These are phyloP conservation scores for Theropithecus gelada DNA, from an alignment of 2,113 vertebrate species.

Conservation along the genomic window DNA sequence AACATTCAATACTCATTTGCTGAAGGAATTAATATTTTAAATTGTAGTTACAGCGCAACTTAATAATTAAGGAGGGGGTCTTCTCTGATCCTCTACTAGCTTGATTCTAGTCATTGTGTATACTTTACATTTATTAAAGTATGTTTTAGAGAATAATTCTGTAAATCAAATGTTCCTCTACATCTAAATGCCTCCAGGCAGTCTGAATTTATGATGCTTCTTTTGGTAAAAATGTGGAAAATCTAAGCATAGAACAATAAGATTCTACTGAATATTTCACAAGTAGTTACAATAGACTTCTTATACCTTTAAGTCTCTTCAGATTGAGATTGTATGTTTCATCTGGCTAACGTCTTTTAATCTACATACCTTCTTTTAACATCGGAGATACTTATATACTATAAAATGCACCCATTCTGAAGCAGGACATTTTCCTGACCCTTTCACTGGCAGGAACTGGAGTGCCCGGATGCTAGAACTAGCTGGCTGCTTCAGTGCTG, in stretches of 20 bases:
- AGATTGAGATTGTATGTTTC: background rate
- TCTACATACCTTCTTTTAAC: background rate
- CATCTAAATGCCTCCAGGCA: background rate
- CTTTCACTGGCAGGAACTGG: too few relatives aligned
- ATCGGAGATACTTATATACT: background rate
- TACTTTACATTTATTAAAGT: background rate
- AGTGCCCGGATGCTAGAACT: too few relatives aligned
- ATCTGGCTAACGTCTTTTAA: background rate
- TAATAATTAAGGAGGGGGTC: background rate
- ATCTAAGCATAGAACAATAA: background rate
- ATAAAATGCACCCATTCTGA: background rate
- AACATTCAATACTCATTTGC: background rate
- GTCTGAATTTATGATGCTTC: background rate
- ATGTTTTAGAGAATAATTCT: background rate
- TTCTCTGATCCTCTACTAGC: background rate
- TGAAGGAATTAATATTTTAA: slow-evolving; percentile 25
- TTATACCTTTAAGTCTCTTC: background rate
- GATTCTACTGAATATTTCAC: background rate
- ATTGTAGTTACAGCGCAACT: background rate
- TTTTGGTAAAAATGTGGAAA: background rate
- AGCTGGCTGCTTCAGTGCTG: too few relatives aligned
- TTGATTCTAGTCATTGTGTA: background rate
- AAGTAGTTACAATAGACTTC: background rate
- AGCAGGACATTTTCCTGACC: too few relatives aligned
- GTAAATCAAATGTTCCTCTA: background rate